Conservation (phyloP, 2,888 invertebrate genomes). For the Neocrepidodera transversa region DNA sequence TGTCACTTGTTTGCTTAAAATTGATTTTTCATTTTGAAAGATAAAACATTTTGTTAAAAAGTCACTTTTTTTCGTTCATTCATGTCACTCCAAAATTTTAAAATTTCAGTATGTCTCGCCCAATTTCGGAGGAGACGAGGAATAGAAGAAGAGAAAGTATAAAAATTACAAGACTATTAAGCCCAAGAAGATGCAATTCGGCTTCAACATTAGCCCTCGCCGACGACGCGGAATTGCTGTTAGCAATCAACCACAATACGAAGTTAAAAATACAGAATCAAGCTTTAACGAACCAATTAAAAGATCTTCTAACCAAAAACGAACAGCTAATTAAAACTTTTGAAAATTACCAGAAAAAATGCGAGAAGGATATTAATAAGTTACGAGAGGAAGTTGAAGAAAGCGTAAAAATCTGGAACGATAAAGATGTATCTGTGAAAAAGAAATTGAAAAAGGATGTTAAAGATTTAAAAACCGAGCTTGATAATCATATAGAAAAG, state of each 20-base stretch:
- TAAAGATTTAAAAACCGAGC: background rate
- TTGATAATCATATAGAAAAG: background rate
- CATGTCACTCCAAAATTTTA: too few relatives aligned
- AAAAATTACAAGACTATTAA: background rate
- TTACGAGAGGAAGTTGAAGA: background rate
- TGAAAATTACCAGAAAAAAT: background rate
- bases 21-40: too few relatives aligned
- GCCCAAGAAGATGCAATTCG: background rate
- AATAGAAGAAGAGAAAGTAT: background rate
- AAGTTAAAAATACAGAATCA: background rate
- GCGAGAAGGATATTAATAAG: background rate
- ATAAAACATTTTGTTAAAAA: too few relatives aligned
- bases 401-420: background rate
- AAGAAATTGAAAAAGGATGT: background rate
- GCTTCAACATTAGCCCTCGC: background rate
- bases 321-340: background rate
- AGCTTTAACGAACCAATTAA: background rate
- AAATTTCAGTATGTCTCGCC: slow-evolving; percentile 8
- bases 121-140: slow-evolving; percentile 3
- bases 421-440: background rate
- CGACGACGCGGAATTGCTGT: background rate
- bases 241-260: background rate
- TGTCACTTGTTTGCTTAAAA: too few relatives aligned
- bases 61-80: too few relatives aligned
- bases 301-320: background rate